phyloP scores from a whole-genome alignment of 2,888 invertebrate genomes.

The Achlya flavicornis region DNA sequence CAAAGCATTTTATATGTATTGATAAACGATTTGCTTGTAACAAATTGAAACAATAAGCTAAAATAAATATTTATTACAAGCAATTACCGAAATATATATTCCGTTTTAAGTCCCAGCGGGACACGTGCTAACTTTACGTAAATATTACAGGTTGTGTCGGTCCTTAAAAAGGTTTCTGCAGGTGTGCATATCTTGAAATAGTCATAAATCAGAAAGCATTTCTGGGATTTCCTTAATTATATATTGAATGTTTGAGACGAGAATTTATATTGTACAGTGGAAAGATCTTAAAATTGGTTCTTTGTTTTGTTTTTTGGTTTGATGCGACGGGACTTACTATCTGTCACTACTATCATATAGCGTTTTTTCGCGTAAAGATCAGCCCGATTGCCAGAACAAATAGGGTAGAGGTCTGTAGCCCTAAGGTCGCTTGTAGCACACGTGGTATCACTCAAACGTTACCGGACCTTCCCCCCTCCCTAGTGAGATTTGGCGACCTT shows the following conservation, averaged over 20 bases:
- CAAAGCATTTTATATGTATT: no score
- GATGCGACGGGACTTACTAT: no score
- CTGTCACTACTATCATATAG: no score
- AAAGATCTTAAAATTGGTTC: neutral
- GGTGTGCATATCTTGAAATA: neutral
- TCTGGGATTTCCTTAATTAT: neutral
- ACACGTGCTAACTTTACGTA: neutral
- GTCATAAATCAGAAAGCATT: neutral
- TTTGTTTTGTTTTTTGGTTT: neutral
- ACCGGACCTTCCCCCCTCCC: no score
- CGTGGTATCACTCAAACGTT: no score
- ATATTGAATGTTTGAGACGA: neutral
- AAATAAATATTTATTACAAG: neutral
- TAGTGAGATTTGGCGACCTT: no score
- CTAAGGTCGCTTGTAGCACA: no score
- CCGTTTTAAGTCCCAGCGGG: neutral
- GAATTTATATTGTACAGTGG: neutral
- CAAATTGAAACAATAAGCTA: neutral
- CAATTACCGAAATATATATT: neutral
- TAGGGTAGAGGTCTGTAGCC: no score
- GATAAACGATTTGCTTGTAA: neutral
- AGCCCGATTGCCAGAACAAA: no score
- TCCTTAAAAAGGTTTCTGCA: neutral
- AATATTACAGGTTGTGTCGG: neutral
- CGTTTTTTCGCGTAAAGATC: no score